These are phyloP conservation scores for Rhinolophus ferrumequinum DNA, from an alignment of 2,113 vertebrate genomes.

Conservation along the genomic window DNA sequence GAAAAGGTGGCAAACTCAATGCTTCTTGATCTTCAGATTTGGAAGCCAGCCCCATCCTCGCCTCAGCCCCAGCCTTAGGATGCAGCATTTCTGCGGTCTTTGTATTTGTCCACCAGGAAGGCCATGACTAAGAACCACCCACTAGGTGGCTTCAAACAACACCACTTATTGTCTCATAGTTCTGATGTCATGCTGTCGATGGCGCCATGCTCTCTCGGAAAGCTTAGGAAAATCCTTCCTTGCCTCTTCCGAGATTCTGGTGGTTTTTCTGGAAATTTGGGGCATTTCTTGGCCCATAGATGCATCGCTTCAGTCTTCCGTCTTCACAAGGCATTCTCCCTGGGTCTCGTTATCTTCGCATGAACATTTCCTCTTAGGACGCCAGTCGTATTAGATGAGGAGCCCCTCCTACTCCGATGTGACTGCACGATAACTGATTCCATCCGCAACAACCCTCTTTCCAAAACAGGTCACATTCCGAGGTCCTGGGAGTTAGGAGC, in stretches of 20 bases:
- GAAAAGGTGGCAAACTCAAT: not conserved
- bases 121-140: not conserved
- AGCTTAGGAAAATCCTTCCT: not conserved
- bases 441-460: not conserved
- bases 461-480: not conserved
- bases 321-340: fast-evolving
- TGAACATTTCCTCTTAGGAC: not conserved
- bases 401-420: too few relatives aligned
- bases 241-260: not conserved
- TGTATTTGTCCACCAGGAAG: fast-evolving
- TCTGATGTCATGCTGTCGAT: not conserved
- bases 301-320: fast-evolving
- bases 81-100: not conserved
- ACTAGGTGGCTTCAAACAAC: not conserved
- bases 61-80: not conserved
- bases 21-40: not conserved
- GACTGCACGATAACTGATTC: not conserved
- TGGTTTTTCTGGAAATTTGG: not conserved
- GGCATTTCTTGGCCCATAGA: fast-evolving
- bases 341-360: not conserved
- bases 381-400: too few relatives aligned
- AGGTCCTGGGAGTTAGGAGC: not conserved
- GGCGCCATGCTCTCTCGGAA: not conserved
- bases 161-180: too few relatives aligned
- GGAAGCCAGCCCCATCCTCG: not conserved